Conservation (phyloP, 2,888 invertebrate genomes). For the Calliphora vomitoria region DNA sequence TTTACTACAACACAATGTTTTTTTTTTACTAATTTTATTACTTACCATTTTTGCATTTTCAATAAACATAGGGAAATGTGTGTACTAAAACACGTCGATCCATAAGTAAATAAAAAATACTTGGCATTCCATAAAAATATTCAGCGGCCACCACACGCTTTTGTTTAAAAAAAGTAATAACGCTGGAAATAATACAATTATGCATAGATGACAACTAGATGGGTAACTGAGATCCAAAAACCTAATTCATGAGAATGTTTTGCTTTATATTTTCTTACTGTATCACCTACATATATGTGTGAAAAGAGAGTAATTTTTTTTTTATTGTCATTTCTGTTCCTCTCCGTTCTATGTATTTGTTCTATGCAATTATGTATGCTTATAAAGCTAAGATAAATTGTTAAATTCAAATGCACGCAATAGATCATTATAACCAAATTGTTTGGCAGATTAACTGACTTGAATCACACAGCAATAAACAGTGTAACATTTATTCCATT, state of each 20-base stretch:
- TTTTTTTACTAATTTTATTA: neutral
- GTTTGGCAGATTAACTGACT: neutral
- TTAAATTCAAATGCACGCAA: neutral
- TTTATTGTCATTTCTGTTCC: too few relatives aligned
- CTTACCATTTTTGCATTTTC: slow-evolving; percentile 8
- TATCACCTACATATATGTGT: too few relatives aligned
- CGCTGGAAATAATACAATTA: neutral
- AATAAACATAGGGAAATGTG: slow-evolving; percentile 1
- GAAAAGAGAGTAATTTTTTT: neutral
- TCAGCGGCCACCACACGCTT: neutral
- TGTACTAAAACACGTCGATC: neutral
- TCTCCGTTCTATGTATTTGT: too few relatives aligned
- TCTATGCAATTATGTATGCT: too few relatives aligned
- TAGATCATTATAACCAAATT: neutral
- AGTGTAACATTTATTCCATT: neutral
- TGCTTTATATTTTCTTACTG: too few relatives aligned
- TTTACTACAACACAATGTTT: neutral
- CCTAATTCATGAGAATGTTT: too few relatives aligned
- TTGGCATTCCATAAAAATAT: neutral
- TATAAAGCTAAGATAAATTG: neutral
- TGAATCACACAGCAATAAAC: neutral
- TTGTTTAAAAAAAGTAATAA: neutral
- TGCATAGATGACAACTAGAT: too few relatives aligned
- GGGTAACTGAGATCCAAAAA: too few relatives aligned
- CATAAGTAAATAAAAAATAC: neutral